Base-by-base conservation (phyloP, 2,113 vertebrate species). In the Grammatotria lemairii region DNA sequence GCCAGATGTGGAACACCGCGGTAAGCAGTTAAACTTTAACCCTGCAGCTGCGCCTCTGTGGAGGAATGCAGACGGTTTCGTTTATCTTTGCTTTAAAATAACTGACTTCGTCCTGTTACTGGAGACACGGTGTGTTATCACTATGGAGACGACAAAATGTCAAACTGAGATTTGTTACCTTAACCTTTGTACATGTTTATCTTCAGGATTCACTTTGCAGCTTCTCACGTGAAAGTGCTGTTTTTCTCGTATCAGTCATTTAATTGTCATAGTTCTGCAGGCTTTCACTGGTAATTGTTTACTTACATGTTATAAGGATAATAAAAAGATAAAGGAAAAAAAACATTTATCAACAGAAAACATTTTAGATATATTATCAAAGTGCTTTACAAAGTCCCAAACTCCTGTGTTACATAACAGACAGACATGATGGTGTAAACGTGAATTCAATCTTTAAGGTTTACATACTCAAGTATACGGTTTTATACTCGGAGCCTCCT, bases 1-100 rank as follows among this genome's bases (percentile, higher is more conserved):
- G 10, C 33, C 92, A 89, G 89, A 93, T 81, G 89, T 86, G 28
- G 81, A 49, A 10, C 83, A 21, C 31, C 3, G 81, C 10, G 86
- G 94, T 95, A 65, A 92, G 80, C 70, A 35, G 11, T 7, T 16
- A 38, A 4, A 78, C n/a, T 31, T 70, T 70, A 40, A 70, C 65
- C 19, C 17, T 54, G 26, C 49, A 53, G n/a, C 14, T 75, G 40
- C 2, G 21, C 40, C 3, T 73, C 38, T 42, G 21, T 2, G 38
- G 38, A 0, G 68, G 68, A 10, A 42, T 10, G 12, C 38, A 26
- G 4, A 26, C 5, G 14, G 13, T 2, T 45, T 73, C 2, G 21
- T 45, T 17, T 23, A 7, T 45, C 13, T 73, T 73, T 42, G 60
- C 33, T 65, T 65, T 38, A 65, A 73, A 16, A 7, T 1, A 3